A percentile compares a stretch with the other conserved stretches of the same genome.
Conservation (phyloP, 2,797 vertebrate species). For the Tachyglossus aculeatus region DNA sequence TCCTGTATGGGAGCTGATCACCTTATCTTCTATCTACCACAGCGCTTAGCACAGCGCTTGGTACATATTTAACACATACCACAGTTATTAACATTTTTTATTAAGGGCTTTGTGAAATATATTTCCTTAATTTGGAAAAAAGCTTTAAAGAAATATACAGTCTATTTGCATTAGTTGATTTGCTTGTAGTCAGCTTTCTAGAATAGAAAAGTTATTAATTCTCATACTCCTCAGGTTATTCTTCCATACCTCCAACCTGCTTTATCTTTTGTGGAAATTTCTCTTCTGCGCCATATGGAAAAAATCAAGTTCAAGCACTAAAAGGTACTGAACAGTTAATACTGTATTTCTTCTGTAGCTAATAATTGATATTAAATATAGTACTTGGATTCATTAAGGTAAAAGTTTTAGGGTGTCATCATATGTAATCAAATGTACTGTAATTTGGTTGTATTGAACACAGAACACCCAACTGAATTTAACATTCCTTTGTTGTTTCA, state of each 20-base stretch:
- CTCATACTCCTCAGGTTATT: slow-evolving; percentile 82
- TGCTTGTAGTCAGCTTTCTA: neutral
- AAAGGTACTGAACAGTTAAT: slow-evolving; percentile 80
- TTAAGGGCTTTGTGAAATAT: neutral
- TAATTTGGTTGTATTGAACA: slow-evolving; percentile 5
- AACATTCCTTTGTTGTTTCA: slow-evolving; percentile 63
- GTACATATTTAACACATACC: too few relatives aligned
- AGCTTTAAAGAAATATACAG: neutral
- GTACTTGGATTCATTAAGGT: neutral
- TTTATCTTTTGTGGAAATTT: slow-evolving; percentile 98
- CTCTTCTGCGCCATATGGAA: slow-evolving; percentile 91
- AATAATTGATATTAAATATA: neutral
- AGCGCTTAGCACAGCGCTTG: too few relatives aligned
- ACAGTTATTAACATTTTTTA: neutral
- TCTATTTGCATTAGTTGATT: neutral
- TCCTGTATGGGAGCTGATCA: too few relatives aligned
- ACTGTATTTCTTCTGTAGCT: neutral
- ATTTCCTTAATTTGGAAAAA: neutral
- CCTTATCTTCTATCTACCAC: too few relatives aligned
- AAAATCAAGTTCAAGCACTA: slow-evolving; percentile 87
- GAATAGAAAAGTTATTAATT: slow-evolving; percentile 14
- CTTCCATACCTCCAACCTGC: slow-evolving; percentile 92
- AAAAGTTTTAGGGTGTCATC: neutral
- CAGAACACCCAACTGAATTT: slow-evolving; percentile 16
- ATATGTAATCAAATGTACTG: slow-evolving; percentile 15